These are phyloP conservation scores for Rhizomys pruinosus DNA, from an alignment of 2,113 vertebrate genomes.

Conservation along the genomic window DNA sequence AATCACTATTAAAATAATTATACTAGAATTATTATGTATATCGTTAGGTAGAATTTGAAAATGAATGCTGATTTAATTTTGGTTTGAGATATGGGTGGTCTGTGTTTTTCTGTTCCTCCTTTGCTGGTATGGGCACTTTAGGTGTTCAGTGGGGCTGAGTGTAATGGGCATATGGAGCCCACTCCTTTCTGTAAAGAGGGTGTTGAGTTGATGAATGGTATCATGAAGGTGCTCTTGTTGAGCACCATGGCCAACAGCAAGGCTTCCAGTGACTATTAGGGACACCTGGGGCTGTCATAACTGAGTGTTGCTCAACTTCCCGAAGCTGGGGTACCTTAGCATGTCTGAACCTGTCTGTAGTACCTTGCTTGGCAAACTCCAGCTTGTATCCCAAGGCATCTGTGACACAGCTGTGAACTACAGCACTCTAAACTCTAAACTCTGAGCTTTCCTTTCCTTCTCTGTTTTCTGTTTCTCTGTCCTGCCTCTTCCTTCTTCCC, in stretches of 20 bases:
- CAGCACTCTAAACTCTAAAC: background rate
- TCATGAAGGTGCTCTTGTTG: background rate
- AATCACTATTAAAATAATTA: constrained; percentile 13
- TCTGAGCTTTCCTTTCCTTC: too few relatives aligned
- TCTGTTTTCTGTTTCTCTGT: background rate
- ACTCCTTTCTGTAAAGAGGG: background rate
- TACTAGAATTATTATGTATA: background rate
- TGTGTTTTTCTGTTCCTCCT: background rate
- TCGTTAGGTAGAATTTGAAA: background rate
- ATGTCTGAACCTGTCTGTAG: background rate
- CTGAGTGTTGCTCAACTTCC: background rate
- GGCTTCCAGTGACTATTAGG: background rate
- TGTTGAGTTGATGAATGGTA: background rate
- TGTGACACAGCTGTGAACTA: background rate
- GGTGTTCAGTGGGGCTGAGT: background rate
- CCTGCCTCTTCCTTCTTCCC: background rate
- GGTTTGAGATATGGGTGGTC: background rate
- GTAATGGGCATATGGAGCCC: background rate
- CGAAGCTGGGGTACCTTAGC: background rate
- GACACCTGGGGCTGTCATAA: fast-evolving
- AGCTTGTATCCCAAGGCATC: background rate
- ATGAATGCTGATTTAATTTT: background rate
- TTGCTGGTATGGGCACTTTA: background rate
- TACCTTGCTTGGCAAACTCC: background rate
- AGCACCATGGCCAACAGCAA: background rate